Percentiles rank a stretch among this genome's conserved stretches.
Conservation (phyloP, 2,113 vertebrate species). For the Plecotus auritus region DNA sequence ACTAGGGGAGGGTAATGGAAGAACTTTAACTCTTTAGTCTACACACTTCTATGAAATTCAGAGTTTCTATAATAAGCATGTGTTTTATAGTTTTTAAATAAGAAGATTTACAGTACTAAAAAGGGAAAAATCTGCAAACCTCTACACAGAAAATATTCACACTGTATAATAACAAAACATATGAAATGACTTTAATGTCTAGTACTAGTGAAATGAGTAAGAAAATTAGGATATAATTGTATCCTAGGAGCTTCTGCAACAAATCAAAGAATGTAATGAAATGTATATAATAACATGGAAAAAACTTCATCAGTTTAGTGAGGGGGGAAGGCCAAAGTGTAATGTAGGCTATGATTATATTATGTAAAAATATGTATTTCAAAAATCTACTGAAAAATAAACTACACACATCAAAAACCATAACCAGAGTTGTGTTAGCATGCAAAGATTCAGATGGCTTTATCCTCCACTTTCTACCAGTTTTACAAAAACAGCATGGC, state of each 20-base stretch:
- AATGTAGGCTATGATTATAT: neutral
- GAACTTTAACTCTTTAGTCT: neutral
- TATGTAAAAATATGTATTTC: neutral
- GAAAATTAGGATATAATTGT: conserved; percentile 4
- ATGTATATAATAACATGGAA: neutral
- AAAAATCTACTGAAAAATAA: neutral
- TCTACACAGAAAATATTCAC: neutral
- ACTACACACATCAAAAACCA: neutral
- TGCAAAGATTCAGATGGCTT: neutral
- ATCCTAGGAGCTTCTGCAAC: neutral
- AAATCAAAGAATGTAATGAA: neutral
- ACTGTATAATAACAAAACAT: neutral
- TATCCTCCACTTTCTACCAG: neutral
- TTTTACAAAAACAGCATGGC: neutral
- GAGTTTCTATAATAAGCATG: neutral
- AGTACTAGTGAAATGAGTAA: neutral
- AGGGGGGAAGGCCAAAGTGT: neutral
- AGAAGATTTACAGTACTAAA: neutral
- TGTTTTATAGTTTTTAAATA: conserved; percentile 8
- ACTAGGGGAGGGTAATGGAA: neutral
- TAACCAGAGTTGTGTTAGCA: neutral
- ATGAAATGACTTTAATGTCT: neutral
- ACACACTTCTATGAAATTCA: neutral
- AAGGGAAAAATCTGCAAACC: neutral
- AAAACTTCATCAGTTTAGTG: neutral